Evolutionary conservation across 1,140 invertebrate species (phyloP), one percentile per base, ranked within the genome.

Genomic region (Hirudo medicinalis): DNA sequence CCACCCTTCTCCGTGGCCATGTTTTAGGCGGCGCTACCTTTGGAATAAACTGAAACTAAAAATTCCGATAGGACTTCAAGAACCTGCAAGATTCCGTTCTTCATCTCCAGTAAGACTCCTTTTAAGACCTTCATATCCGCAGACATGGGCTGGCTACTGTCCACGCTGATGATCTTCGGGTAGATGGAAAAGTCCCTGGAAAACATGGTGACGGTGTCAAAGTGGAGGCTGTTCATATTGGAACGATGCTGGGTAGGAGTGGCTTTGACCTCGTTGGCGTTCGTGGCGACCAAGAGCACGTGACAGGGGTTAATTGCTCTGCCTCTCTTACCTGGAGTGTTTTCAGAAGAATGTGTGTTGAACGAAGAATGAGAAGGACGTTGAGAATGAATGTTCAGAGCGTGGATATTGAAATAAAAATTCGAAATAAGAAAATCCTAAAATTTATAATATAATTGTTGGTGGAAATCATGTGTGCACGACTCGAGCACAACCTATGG

Each of bases 211-310:
- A 63, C 57, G 20, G 29, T 32, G 22, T 63, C 57, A 15, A 63
- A 63, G 29, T 63, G 57, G 29, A 63, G 57, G 29, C 22, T 32
- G 57, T 63, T 63, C 22, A 63, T 25, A 1, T 63, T 63, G 22
- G 22, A 25, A 32, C 20, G 57, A 22, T 74, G 86, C 86, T 40
- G 86, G 86, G 29, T 83, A 80, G 40, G 82, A 76, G 60, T 84
- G 86, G 74, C 83, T 85, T 82, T 81, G 0, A 77, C 71, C n/a
- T 78, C 78, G 76, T 88, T 87, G 19, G 87, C 86, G 78, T 89
- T 87, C 0, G 88, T 89, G 11, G 86, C 88, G 6, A 89, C 81
- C 32, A 89, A 78, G 20, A 87, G 78, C 6, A 90, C 85, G 71
- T 82, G 77, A 6, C 82, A 78, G 53, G 81, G 78, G 72, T 83